Base-by-base conservation (phyloP, 1,140 invertebrate genomes). In the Holotrichia oblita region DNA sequence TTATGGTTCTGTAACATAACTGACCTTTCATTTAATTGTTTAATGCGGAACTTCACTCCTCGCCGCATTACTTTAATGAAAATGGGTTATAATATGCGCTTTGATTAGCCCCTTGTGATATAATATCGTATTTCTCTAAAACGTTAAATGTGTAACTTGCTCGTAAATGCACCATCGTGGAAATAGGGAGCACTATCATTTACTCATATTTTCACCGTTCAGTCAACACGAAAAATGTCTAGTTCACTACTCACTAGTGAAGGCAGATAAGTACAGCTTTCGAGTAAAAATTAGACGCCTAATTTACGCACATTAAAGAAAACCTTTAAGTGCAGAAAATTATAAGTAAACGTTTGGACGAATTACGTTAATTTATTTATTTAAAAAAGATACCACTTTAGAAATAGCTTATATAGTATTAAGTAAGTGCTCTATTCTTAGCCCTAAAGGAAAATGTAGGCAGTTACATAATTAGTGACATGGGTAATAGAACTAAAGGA, bases 101-200 rank as follows among this genome's bases (percentile, higher is more conserved):
- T 69, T 69, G 61, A 69, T 69, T 69, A 69, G 27, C 61, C 61
- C 27, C 61, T 69, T 10, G 24, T 34, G 61, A 69, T 69, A 69
- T 27, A 69, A 69, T 69, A 69, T 69, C 22, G 22, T 69, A 69
- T 69, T 69, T 69, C 61, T 69, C 61, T 69, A 69, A 69, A 69
- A 69, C 61, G 61, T 69, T 69, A 69, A 69, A 69, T 69, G 22
- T 69, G 20, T 69, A 27, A 69, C 61, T 34, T 69, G 61, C 61
- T 8, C 61, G 61, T 27, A 14, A 34, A 69, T 27, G 61, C 20
- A 69, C n/a, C 22, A 14, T 34, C 22, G 12, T 34, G 24, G 22
- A 10, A 10, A 27, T 24, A 27, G 24, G 22, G 27, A 69, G 8
- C 22, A 27, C 61, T 69, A 69, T 69, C 61, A 69, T 69, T 69